Evolutionary conservation across 2,888 invertebrate genomes (phyloP).

Genomic region (Trimorus sp.): DNA sequence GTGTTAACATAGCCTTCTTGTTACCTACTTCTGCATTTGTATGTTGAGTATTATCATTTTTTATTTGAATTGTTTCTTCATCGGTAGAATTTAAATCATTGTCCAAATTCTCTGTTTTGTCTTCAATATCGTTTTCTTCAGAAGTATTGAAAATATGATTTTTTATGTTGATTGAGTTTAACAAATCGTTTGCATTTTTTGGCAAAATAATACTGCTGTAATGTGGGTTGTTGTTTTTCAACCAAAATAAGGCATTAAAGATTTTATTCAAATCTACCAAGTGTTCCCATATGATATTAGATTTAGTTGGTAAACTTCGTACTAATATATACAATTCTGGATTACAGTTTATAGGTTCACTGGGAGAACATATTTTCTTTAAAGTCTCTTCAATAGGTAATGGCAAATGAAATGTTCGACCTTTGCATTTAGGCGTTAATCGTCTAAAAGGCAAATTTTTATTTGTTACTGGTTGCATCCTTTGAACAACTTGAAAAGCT

Average conservation of each 20-base stretch:
- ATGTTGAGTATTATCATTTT: no score
- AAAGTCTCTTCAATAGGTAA: slow-evolving; percentile 67
- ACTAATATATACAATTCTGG: neutral
- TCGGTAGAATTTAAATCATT: no score
- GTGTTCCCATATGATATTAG: neutral
- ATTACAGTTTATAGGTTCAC: slow-evolving; percentile 69
- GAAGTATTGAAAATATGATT: no score
- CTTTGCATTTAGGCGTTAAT: neutral
- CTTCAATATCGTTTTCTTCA: no score
- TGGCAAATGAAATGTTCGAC: slow-evolving; percentile 2
- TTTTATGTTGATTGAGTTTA: no score
- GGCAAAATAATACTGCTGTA: slow-evolving; percentile 71
- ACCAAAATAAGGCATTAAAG: slow-evolving; percentile 69
- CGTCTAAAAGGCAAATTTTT: slow-evolving; percentile 4
- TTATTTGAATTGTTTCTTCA: no score
- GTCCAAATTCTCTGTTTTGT: no score
- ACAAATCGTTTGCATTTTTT: neutral
- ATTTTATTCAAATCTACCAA: slow-evolving; percentile 1
- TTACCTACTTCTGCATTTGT: neutral
- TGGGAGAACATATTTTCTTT: slow-evolving; percentile 70
- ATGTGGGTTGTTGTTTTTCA: slow-evolving; percentile 71
- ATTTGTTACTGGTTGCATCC: slow-evolving; percentile 67
- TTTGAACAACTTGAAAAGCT: slow-evolving; percentile 60
- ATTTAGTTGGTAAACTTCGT: no score
- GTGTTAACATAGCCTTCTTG: slow-evolving; percentile 39